Conservation (phyloP, 2,113 vertebrate species). For the Pterocles orientalis region DNA sequence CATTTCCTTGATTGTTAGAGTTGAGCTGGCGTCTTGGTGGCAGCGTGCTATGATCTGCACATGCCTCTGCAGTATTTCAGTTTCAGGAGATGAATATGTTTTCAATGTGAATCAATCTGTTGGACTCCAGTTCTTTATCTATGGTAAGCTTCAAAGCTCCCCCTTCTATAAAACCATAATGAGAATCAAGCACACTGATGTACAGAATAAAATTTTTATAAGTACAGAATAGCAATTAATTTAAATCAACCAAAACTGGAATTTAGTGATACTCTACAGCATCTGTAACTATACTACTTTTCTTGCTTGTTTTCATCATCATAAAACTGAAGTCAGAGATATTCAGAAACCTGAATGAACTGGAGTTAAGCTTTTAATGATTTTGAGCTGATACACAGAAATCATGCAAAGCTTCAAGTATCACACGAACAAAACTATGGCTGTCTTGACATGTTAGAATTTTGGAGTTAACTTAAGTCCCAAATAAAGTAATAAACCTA, state of each 20-base stretch:
- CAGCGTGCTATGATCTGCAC: not conserved
- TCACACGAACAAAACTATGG: not conserved
- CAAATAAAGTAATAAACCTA: not conserved
- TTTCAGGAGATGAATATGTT: not conserved
- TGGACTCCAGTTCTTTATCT: not conserved
- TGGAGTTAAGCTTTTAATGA: not conserved
- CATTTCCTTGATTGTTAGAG: not conserved
- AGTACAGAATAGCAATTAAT: not conserved
- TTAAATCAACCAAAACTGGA: not conserved
- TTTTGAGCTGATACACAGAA: not conserved
- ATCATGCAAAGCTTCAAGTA: not conserved
- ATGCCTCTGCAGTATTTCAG: not conserved
- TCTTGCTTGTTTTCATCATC: not conserved
- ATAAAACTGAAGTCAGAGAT: not conserved
- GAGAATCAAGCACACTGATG: not conserved
- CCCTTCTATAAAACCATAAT: not conserved
- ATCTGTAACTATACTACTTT: not conserved
- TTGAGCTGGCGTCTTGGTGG: not conserved
- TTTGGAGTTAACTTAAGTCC: not conserved
- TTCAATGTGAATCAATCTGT: not conserved
- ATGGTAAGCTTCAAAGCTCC: not conserved
- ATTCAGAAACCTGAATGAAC: not conserved
- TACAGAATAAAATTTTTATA: not conserved
- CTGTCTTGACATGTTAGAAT: not conserved
- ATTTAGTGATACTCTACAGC: not conserved